These are phyloP conservation scores for Numenius arquata DNA, from an alignment of 2,113 vertebrate genomes.

Conservation along the genomic window DNA sequence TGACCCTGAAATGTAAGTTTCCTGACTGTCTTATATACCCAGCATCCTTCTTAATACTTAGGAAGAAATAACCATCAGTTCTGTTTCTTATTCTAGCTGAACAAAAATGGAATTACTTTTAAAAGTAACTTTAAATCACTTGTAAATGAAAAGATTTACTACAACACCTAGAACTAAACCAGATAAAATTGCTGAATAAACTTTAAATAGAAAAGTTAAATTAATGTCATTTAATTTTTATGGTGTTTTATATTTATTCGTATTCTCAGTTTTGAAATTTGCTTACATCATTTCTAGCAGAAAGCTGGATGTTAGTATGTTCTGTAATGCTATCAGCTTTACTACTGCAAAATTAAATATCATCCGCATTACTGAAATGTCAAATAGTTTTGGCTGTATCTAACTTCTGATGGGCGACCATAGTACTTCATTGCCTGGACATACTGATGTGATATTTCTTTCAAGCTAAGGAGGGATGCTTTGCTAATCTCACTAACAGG, in stretches of 20 bases:
- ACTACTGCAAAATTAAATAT: not conserved
- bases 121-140: not conserved
- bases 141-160: not conserved
- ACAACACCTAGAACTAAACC: not conserved
- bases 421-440: not conserved
- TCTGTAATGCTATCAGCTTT: not conserved
- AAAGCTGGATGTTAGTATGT: not conserved
- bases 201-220: not conserved
- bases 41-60: constrained; percentile 71
- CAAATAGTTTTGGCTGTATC: not conserved
- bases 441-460: constrained; percentile 76
- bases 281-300: not conserved
- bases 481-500: constrained; percentile 74
- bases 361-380: not conserved
- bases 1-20: constrained; percentile 99
- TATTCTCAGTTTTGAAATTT: not conserved
- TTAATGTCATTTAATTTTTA: not conserved
- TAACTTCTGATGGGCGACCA: not conserved
- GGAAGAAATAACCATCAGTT: constrained; percentile 77
- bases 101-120: not conserved
- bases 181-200: not conserved
- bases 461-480: constrained; percentile 73
- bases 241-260: not conserved
- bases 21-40: constrained; percentile 74
- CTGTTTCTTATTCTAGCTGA: not conserved